Conservation (phyloP, 2,113 vertebrate genomes). For the Ameiurus melas region DNA sequence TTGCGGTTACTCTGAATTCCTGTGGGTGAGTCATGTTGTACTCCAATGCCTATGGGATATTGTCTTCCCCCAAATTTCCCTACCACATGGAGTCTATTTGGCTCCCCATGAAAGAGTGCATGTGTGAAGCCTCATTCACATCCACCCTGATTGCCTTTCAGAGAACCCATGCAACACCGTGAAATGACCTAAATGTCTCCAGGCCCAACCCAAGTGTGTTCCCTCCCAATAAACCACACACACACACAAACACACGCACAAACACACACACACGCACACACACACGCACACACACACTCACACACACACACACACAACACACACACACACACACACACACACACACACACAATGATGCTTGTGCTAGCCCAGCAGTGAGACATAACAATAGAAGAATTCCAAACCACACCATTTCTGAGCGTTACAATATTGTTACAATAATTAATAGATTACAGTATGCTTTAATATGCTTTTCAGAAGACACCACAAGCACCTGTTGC, state of each 20-base stretch:
- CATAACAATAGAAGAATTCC: neutral
- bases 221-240: conserved; percentile 26
- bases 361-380: conserved; percentile 7
- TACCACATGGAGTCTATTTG: conserved; percentile 58
- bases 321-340: neutral
- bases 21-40: conserved; percentile 64
- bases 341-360: neutral
- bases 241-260: neutral
- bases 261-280: conserved; percentile 2
- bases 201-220: conserved; percentile 22
- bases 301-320: conserved; percentile 18
- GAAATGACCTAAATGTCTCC: conserved; percentile 54
- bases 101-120: conserved; percentile 61
- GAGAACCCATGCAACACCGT: conserved; percentile 58
- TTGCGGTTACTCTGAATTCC: conserved; percentile 63
- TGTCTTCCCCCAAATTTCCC: conserved; percentile 66
- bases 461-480: neutral
- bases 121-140: conserved; percentile 50
- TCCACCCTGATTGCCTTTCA: conserved; percentile 56
- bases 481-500: conserved; percentile 28
- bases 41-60: conserved; percentile 59
- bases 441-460: neutral
- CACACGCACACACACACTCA: neutral
- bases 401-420: neutral
- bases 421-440: neutral